A percentile compares a stretch with the other conserved stretches of the same genome.
phyloP scores from a whole-genome alignment of 2,797 vertebrate genomes.

The Botia kubotai region DNA sequence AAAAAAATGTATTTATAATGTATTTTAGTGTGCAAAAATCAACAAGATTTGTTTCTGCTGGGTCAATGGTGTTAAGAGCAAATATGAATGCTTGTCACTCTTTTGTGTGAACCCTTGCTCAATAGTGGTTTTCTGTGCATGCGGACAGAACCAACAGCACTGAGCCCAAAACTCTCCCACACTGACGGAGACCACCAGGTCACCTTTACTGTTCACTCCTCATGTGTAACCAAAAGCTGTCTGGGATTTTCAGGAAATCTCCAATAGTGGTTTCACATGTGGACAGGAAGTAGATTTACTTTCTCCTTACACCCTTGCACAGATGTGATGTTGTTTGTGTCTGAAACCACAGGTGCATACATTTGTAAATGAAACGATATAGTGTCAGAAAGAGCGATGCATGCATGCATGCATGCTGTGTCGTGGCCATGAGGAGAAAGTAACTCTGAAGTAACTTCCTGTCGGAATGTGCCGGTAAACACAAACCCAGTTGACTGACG shows the following conservation, averaged over 20 bases:
- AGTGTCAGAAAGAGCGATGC: not conserved
- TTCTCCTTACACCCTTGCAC: not conserved
- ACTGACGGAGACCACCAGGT: not conserved
- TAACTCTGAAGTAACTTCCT: conserved; percentile 4
- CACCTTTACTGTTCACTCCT: not conserved
- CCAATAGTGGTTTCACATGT: conserved; percentile 10
- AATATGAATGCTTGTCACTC: not conserved
- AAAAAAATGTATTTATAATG: no score
- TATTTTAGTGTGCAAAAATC: no score
- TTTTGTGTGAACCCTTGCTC: not conserved
- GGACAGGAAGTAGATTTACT: not conserved
- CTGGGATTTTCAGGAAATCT: not conserved
- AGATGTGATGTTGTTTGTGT: not conserved
- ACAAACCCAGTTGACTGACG: conserved; percentile 15
- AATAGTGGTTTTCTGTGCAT: not conserved
- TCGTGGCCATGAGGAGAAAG: conserved; percentile 4
- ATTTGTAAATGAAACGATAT: not conserved
- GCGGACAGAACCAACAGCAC: not conserved
- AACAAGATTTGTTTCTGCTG: no score
- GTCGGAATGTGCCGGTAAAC: conserved; percentile 16
- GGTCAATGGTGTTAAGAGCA: not conserved
- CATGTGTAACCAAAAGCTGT: not conserved
- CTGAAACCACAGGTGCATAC: not conserved
- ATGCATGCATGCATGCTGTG: not conserved
- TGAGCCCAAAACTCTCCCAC: not conserved